Base-by-base conservation (phyloP, 2,888 invertebrate species). In the Lithophane leautieri region DNA sequence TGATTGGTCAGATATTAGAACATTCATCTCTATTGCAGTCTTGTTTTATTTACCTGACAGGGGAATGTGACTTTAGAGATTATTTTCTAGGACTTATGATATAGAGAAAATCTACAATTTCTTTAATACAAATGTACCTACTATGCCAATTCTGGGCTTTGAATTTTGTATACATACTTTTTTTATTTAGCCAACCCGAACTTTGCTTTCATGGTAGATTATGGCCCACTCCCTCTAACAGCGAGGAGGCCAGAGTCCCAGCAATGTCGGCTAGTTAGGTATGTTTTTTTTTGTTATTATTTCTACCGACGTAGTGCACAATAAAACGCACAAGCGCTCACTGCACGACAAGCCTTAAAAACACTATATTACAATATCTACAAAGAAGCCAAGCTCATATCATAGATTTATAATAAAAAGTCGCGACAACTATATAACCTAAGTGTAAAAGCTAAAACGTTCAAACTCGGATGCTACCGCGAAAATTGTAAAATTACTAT, bases 371-470 rank as follows among this genome's bases (percentile, higher is more conserved):
- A 94, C 92, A 93, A 89, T 95, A 94, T 94, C 94, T 95, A 95
- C 94, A 94, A 86, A 80, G 87, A 92, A 93, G 94, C 94, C 89
- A 95, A 95, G 94, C 94, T 93, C 92, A 89, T 87, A 87, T 80
- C 79, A 89, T 88, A 81, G 82, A 89, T 89, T 90, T 85, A 89
- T 86, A 92, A 91, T 91, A 92, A 91, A 92, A 92, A 92, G 63
- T 89, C 91, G 92, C 91, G 87, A 84, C 88, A 89, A 88, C 90
- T 88, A 89, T 79, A 81, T 79, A 81, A 86, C 86, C 92, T 93
- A 94, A 86, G 92, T 93, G 94, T 94, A 95, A 95, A 95, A 95
- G 95, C 95, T 95, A 95, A 88, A 87, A 84, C 90, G 83, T 88
- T 91, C 84, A 91, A 92, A 50, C 50, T 89, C 87, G 86, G 87